Percentiles rank a stretch among this genome's conserved stretches.
Evolutionary conservation across 2,888 invertebrate genomes (phyloP).

Genomic region (Apocheima hispidaria): DNA sequence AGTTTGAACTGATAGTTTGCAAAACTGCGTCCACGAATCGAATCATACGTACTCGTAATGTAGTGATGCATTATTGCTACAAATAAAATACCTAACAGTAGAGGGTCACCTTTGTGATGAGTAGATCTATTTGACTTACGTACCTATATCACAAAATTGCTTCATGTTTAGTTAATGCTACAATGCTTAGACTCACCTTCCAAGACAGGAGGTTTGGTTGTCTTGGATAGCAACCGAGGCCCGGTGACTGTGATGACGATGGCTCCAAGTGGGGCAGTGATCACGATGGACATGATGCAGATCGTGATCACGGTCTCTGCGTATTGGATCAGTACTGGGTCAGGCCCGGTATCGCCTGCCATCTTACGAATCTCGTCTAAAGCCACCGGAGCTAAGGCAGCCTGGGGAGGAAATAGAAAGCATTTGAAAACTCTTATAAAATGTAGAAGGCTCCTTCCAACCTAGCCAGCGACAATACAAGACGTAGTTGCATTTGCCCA

Average conservation of each 20-base stretch:
- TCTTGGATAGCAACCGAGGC: conserved; percentile 91
- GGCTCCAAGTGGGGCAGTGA: conserved; percentile 94
- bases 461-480: neutral
- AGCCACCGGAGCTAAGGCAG: conserved; percentile 93
- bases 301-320: conserved; percentile 91
- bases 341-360: conserved; percentile 57
- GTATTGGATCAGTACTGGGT: conserved; percentile 84
- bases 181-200: conserved; percentile 79
- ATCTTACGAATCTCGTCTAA: conserved; percentile 87
- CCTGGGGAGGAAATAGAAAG: conserved; percentile 76
- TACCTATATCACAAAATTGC: neutral
- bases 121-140: neutral
- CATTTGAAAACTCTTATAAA: neutral
- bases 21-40: too few relatives aligned
- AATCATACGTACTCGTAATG: neutral
- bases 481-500: neutral
- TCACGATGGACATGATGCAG: conserved; percentile 92
- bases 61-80: neutral
- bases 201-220: conserved; percentile 88
- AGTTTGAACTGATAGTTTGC: too few relatives aligned
- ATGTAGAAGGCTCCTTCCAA: too few relatives aligned
- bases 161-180: neutral
- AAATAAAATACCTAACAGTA: neutral
- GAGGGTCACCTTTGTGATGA: neutral
- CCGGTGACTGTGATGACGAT: conserved; percentile 93